Base-by-base conservation (phyloP, 2,888 invertebrate species). In the Ophioninae sp. region DNA sequence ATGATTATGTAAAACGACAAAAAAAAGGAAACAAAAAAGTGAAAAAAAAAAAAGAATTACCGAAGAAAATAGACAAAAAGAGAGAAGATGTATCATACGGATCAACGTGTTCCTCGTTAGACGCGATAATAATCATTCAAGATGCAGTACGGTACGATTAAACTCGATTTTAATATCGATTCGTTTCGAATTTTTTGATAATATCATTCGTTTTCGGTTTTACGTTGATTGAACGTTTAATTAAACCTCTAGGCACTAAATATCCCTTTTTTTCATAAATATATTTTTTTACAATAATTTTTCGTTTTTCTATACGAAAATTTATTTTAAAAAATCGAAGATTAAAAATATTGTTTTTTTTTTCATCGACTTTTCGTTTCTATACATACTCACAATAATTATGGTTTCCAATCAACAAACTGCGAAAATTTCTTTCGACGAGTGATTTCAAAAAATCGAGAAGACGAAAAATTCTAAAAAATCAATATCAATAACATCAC, bases 91-190 rank as follows among this genome's bases (percentile, higher is more conserved):
- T 58, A 59, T 44, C 17, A 72, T 58, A 67, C 69, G 51, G n/a
- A 68, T 67, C 41, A 61, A 71, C 51, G 67, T 63, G 30, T 58
- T 73, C 58, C 56, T 69, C 71, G 71, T 71, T 71, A 58, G 20
- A 58, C 58, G 10, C 71, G 71, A 71, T 58, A 65, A 75, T 59
- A 65, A 75, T 59, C 64, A 65, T 75, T 37, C 44, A 77, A 56
- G 77, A 61, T 80, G 77, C 81, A 74, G 72, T 73, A 51, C 76
- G 80, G 22, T 73, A 59, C 30, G 41, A 65, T 69, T 37, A 58
- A 41, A 64, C 20, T 10, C 39, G 17, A 59, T 39, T 79, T 13
- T 10, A 10, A 71, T 58, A 69, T 64, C 69, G 41, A 72, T 76
- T 61, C n/a, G 69, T 58, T 68, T 64, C 22, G 2, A 44, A 58